Evolutionary conservation across 2,888 invertebrate species (phyloP), one percentile per base, ranked within the genome.

Genomic region (Cataglyphis livida): DNA sequence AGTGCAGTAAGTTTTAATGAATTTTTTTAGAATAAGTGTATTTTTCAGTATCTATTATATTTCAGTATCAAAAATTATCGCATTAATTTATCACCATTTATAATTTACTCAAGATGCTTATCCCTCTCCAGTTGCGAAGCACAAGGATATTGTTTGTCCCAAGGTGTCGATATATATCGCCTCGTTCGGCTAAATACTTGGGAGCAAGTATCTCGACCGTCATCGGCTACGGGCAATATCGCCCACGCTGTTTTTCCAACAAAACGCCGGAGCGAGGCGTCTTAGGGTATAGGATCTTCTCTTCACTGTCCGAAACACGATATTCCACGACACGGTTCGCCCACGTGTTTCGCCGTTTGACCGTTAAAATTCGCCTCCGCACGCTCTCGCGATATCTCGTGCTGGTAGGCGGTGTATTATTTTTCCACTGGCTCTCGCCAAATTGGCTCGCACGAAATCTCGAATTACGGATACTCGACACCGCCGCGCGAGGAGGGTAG

Each of bases 391-490:
- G 68, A 86, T 65, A 87, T 85, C 85, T 89, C 85, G 84, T 81
- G 90, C 87, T 89, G 91, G 89, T 90, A 90, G 91, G 88, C 85
- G 85, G 86, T 87, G 88, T 92, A 92, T 93, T 92, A 92, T 92
- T 93, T 93, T 92, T 92, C 91, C 90, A 84, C 65, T 81, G 87
- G 89, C 71, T 71, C 88, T 88, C 88, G 90, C 89, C 91, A 93
- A 93, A 93, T 93, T 93, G 92, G 93, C 92, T 92, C 91, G 91
- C 91, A 90, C 90, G 90, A 90, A 90, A 93, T 93, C 93, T 94
- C 94, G 89, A 91, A 90, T 94, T 94, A 93, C 94, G 86, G 92
- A 89, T 84, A 92, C 91, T 88, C 90, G 91, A 92, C 85, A 93
- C 90, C 90, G 83, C 32, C 25, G 70, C 59, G 78, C 84, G 83